A percentile compares a stretch with the other conserved stretches of the same genome.
Evolutionary conservation across 2,888 invertebrate genomes (phyloP).

Genomic region (Ophraella communa): DNA sequence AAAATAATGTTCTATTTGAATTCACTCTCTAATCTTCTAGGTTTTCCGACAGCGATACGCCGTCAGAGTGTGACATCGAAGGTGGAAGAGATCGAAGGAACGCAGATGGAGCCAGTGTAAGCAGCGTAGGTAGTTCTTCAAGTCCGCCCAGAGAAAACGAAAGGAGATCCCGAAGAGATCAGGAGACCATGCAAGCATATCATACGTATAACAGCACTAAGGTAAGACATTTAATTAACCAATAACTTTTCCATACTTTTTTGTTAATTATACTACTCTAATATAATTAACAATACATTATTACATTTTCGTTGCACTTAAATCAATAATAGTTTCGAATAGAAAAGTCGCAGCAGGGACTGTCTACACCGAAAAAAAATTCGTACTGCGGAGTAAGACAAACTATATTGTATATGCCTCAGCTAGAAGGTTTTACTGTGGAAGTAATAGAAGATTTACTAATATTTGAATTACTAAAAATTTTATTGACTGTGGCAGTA

Average conservation of each 20-base stretch:
- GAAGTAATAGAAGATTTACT: too few species aligned
- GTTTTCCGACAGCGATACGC: conserved; percentile 81
- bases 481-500: too few species aligned
- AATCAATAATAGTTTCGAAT: too few species aligned
- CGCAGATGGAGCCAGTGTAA: conserved; percentile 84
- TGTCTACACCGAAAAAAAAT: too few species aligned
- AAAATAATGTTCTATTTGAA: background rate
- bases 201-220: conserved; percentile 54
- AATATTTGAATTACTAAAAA: too few species aligned
- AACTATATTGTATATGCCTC: too few species aligned
- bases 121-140: conserved; percentile 89
- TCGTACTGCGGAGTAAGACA: too few species aligned
- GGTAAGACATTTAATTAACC: conserved; percentile 60
- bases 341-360: too few species aligned
- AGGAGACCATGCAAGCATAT: conserved; percentile 74
- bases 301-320: too few species aligned
- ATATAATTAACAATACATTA: too few species aligned
- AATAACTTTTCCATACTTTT: background rate
- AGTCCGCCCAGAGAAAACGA: conserved; percentile 80
- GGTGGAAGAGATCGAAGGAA: conserved; percentile 66
- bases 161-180: conserved; percentile 81
- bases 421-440: too few species aligned
- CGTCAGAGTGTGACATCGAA: conserved; percentile 78
- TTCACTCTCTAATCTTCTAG: conserved; percentile 19
- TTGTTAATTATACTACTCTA: too few species aligned